A percentile compares a stretch with the other conserved stretches of the same genome.
phyloP scores from a whole-genome alignment of 2,113 vertebrate species.

The Ictalurus furcatus region DNA sequence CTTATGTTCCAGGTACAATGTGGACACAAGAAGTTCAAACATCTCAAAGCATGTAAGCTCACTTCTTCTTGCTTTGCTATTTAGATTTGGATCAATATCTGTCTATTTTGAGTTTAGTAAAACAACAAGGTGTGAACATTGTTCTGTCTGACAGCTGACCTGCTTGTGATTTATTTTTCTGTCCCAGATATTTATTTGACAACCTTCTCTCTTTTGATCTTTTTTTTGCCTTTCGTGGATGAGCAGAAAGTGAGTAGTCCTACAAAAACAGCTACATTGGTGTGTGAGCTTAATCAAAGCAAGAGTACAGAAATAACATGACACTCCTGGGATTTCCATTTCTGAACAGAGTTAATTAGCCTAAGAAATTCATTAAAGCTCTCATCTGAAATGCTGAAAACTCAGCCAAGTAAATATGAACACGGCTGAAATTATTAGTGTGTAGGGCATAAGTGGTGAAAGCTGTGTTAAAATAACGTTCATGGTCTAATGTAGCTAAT shows the following conservation, averaged over 20 bases:
- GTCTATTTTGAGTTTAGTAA: neutral
- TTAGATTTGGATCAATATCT: neutral
- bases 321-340: slow-evolving; percentile 19
- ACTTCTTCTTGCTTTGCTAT: neutral
- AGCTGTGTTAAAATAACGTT: slow-evolving; percentile 12
- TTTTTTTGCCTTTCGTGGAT: slow-evolving; percentile 57
- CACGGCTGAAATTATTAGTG: slow-evolving; percentile 17
- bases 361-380: slow-evolving; percentile 13
- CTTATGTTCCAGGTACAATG: slow-evolving; percentile 82
- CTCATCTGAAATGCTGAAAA: slow-evolving; percentile 6
- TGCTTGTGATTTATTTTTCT: slow-evolving; percentile 9
- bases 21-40: slow-evolving; percentile 92
- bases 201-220: slow-evolving; percentile 50
- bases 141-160: slow-evolving; percentile 45
- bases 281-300: slow-evolving; percentile 10
- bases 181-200: slow-evolving; percentile 35
- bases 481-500: neutral
- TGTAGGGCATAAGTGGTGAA: slow-evolving; percentile 5
- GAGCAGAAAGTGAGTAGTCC: slow-evolving; percentile 68
- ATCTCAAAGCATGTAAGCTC: slow-evolving; percentile 90
- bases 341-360: slow-evolving; percentile 32
- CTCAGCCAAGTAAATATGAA: slow-evolving; percentile 21
- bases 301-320: slow-evolving; percentile 15
- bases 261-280: neutral
- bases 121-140: neutral